phyloP scores from a whole-genome alignment of 2,113 vertebrate genomes.

The Oryzias celebensis region DNA sequence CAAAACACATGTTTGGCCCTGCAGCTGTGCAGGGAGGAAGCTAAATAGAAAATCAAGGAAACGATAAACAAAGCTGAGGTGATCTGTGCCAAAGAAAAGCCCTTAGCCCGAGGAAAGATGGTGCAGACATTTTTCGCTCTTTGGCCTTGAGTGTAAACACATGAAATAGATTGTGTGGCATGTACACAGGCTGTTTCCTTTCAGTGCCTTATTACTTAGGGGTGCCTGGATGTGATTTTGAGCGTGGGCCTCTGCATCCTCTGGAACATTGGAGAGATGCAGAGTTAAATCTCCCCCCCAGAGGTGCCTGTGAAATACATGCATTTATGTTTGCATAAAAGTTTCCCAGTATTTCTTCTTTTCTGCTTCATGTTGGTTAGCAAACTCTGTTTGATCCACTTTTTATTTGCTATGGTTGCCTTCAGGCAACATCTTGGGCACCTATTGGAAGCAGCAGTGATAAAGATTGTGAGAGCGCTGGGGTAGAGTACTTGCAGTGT shows the following conservation, averaged over 20 bases:
- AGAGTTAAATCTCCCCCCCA: conserved; percentile 34
- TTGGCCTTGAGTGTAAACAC: conserved; percentile 55
- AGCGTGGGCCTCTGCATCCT: conserved; percentile 54
- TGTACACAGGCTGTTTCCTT: conserved; percentile 55
- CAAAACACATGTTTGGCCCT: conserved; percentile 59
- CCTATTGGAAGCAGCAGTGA: conserved; percentile 58
- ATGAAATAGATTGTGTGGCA: conserved; percentile 52
- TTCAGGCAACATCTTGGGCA: conserved; percentile 39
- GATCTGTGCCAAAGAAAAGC: conserved; percentile 62
- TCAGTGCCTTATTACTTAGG: conserved; percentile 55
- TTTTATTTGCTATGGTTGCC: conserved; percentile 36
- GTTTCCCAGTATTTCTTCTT: conserved; percentile 59
- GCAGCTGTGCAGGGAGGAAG: conserved; percentile 58
- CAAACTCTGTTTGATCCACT: conserved; percentile 43
- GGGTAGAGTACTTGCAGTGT: conserved; percentile 42
- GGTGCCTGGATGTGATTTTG: conserved; percentile 48
- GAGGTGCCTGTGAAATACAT: conserved; percentile 53
- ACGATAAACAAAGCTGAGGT: conserved; percentile 61
- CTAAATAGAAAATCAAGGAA: conserved; percentile 62
- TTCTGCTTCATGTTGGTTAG: conserved; percentile 57
- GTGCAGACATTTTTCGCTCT: conserved; percentile 38
- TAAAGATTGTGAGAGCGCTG: conserved; percentile 34
- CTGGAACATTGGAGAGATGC: conserved; percentile 51
- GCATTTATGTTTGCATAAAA: conserved; percentile 63
- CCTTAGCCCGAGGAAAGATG: conserved; percentile 53